Evolutionary conservation across 2,113 vertebrate genomes (phyloP).

Genomic region (Agapornis roseicollis): DNA sequence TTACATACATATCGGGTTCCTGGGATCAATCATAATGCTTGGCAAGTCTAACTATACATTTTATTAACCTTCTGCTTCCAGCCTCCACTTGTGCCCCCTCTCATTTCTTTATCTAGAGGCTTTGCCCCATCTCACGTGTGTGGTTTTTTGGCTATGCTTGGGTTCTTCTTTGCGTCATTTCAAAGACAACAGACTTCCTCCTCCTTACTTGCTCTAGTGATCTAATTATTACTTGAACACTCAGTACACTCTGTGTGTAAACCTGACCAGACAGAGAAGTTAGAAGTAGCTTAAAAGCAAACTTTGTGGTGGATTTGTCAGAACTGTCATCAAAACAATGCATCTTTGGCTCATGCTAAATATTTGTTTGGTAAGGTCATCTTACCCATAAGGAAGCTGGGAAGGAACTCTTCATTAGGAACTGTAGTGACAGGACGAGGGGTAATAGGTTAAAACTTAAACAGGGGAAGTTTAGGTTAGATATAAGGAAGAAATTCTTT

Average conservation of each 20-base stretch:
- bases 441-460: background rate
- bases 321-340: background rate
- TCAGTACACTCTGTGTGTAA: background rate
- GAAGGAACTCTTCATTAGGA: background rate
- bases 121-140: background rate
- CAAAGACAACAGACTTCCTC: background rate
- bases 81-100: background rate
- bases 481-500: background rate
- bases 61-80: background rate
- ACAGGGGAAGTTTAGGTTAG: background rate
- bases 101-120: background rate
- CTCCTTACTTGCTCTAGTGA: background rate
- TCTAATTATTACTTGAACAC: background rate
- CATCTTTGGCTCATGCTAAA: background rate
- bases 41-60: background rate
- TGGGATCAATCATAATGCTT: background rate
- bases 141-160: background rate
- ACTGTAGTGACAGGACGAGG: background rate
- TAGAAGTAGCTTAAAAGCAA: background rate
- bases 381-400: background rate
- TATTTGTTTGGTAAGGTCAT: background rate
- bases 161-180: background rate
- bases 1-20: background rate
- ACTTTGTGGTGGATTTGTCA: background rate
- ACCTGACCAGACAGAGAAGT: background rate